Evolutionary conservation across 53 echinoderm and acorn worm genomes (phyloP), one percentile per base, ranked within the genome.

Genomic region (Mesocentrotus franciscanus): DNA sequence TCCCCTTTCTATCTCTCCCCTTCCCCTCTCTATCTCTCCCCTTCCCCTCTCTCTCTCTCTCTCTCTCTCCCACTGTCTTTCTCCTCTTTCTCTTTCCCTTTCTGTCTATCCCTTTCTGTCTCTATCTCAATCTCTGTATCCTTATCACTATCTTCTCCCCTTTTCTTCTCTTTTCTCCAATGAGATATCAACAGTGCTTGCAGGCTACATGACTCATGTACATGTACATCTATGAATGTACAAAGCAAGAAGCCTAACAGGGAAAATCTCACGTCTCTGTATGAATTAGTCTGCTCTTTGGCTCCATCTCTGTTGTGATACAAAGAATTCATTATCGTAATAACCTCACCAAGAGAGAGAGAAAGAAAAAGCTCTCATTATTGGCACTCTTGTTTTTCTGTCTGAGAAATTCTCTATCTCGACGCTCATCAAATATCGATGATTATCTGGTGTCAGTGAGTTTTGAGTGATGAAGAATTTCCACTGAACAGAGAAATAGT

Each of bases 251-350:
- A 57, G 57, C 59, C 87, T 10, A 56, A 59, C 12, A 26, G 12
- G 13, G 12, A 29, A 87, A 29, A 87, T 56, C 87, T 87, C 87
- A 87, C 27, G 87, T 87, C 87, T 58, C 12, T 12, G 58, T 57
- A 87, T 87, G n/a, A 87, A 58, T 58, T 56, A n/a, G 27, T 58
- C 87, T 57, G n/a, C 87, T 58, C 49, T n/a, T n/a, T 9, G 29
- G 10, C 29, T 58, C 58, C 87, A 87, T 87, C 87, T 87, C 58
- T 57, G 20, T 84, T 36, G 58, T 13, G 26, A 58, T 55, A 58
- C 87, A 87, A 87, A 87, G 87, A 87, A 87, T 87, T 87, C 57
- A 87, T 87, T 58, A 87, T 59, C 58, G 87, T 57, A 57, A 87
- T 56, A 26, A 87, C 33, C 27, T 56, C 39, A 58, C 24, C 49